Base-by-base conservation (phyloP, 2,113 vertebrate genomes). In the Leptobrachium leishanense region DNA sequence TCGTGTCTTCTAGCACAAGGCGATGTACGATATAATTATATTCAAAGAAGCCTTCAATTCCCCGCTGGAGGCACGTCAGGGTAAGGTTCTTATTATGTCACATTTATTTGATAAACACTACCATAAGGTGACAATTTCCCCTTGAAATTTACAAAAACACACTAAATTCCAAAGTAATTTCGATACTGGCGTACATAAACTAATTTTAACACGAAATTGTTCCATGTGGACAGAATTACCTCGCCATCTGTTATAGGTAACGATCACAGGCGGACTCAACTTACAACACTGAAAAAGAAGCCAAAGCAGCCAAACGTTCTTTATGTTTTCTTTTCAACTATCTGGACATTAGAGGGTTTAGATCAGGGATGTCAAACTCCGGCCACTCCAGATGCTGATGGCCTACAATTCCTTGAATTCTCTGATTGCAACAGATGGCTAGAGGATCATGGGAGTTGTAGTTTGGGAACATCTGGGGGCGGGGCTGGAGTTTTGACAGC, bases 131-230 rank as follows among this genome's bases (percentile, higher is more conserved):
- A 50, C 46, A 50, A 50, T 59, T 59, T 59, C 55, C 55, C 11
- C 13, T 59, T 59, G 55, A 59, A 13, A 13, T 59, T 70, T 46
- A 5, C 39, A 64, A 6, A 64, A 39, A 39, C 10, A 42, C 68
- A 70, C 13, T 70, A 13, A 70, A 46, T 31, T 46, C 12, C 43
- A n/a, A 46, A 46, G 11, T 50, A n/a, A 70, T 50, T 46, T 70
- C n/a, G 20, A 70, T 20, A 50, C n/a, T 50, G 43, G 13, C 43
- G 50, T 20, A 70, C 1, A 68, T 10, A 46, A 70, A 46, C 43
- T 70, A 70, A 70, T 70, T 70, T 5, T 70, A 46, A 70, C 20
- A 50, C 6, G 2, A 50, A 46, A 70, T 46, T 50, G 43, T 5
- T 44, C 13, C 6, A 31, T 70, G n/a, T 50, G 43, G 2, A 43